Evolutionary conservation across 1,140 invertebrate species (phyloP).

Genomic region (Drosophila pseudoobscura): DNA sequence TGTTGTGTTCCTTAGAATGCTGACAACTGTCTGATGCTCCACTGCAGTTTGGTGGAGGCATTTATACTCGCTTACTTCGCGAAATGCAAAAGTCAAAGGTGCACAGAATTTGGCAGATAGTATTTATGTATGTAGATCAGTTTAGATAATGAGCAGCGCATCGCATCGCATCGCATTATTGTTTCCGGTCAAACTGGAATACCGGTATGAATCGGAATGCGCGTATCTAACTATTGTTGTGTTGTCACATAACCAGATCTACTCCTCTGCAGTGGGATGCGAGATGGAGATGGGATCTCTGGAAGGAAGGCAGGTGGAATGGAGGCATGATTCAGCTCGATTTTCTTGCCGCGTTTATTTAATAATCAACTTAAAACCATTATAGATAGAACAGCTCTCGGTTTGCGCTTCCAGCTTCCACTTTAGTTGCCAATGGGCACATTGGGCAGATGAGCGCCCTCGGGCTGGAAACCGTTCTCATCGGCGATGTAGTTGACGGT

Average conservation of each 20-base stretch:
- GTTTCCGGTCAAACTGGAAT: conserved; percentile 51
- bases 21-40: conserved; percentile 44
- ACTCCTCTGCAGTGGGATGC: background rate
- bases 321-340: conserved; percentile 2
- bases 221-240: conserved; percentile 28
- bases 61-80: conserved; percentile 31
- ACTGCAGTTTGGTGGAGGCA: conserved; percentile 30
- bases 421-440: conserved; percentile 65
- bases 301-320: background rate
- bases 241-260: too few relatives aligned
- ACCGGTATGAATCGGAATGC: background rate
- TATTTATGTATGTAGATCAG: conserved; percentile 45
- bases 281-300: conserved; percentile 1
- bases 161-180: conserved; percentile 35
- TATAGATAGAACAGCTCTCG: conserved; percentile 71
- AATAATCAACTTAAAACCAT: conserved; percentile 63
- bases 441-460: conserved; percentile 87
- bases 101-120: conserved; percentile 9
- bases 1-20: conserved; percentile 32
- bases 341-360: conserved; percentile 69
- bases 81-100: conserved; percentile 52
- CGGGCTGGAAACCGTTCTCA: conserved; percentile 90
- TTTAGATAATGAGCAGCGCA: conserved; percentile 24
- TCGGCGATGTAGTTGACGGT: conserved; percentile 89
- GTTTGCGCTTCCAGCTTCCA: conserved; percentile 25